These are phyloP conservation scores for Neomonachus schauinslandi DNA, from an alignment of 2,113 vertebrate genomes.

Conservation along the genomic window DNA sequence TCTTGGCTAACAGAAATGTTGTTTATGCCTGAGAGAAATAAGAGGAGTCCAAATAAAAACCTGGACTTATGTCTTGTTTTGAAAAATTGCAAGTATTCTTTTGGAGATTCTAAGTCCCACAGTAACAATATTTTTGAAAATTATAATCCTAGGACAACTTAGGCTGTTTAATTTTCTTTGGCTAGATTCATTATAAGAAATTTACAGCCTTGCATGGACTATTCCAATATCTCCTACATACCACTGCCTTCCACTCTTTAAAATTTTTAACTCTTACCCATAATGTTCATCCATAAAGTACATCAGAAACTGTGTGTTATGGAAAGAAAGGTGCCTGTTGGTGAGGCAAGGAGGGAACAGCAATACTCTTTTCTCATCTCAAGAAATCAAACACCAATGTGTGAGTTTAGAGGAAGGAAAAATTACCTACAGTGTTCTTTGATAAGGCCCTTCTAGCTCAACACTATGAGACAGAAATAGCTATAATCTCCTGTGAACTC, in stretches of 20 bases:
- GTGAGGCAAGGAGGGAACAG: not conserved
- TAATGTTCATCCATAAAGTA: not conserved
- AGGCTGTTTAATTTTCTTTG: not conserved
- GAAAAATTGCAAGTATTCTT: not conserved
- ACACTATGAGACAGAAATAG: not conserved
- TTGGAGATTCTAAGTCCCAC: not conserved
- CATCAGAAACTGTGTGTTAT: not conserved
- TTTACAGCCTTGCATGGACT: not conserved
- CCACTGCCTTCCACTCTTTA: not conserved
- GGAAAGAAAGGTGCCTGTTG: not conserved
- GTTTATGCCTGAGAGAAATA: conserved; percentile 6
- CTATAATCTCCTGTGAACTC: not conserved
- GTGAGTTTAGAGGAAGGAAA: not conserved
- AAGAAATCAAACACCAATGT: not conserved
- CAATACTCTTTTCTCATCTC: not conserved
- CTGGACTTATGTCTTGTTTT: not conserved
- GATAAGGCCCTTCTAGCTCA: not conserved
- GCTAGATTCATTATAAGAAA: not conserved
- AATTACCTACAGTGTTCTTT: not conserved
- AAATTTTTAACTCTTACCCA: not conserved
- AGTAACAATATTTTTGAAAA: not conserved
- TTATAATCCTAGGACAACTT: not conserved
- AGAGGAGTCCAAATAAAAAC: not conserved
- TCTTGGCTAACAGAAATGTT: not conserved
- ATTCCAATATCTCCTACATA: accelerated